Evolutionary conservation across 2,797 vertebrate genomes (phyloP).

Genomic region (Caiman crocodilus): DNA sequence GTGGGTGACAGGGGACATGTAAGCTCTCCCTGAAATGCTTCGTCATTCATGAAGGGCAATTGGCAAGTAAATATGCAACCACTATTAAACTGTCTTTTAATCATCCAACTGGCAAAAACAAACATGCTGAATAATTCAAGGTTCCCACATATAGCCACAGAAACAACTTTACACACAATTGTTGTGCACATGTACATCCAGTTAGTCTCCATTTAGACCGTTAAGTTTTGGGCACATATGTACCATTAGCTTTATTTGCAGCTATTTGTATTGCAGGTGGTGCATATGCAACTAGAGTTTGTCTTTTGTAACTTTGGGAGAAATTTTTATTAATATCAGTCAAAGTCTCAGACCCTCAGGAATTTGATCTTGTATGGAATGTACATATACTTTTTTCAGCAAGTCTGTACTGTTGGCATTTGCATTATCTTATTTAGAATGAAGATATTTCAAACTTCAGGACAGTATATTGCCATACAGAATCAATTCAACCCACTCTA

Average conservation of each 20-base stretch:
- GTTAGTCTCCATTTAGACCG: rapidly evolving
- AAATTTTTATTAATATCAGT: not conserved
- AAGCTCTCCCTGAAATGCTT: no score
- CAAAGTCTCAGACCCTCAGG: not conserved
- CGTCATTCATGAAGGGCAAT: no score
- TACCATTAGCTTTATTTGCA: not conserved
- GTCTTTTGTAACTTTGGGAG: not conserved
- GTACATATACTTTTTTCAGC: not conserved
- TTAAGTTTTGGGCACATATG: not conserved
- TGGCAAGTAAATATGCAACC: not conserved
- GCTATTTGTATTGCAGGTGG: not conserved
- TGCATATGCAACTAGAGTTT: not conserved
- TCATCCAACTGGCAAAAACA: not conserved
- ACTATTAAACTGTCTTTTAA: not conserved
- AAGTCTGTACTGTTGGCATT: not conserved
- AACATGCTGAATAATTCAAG: not conserved
- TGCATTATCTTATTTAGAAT: constrained; percentile 37
- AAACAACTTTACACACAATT: no score
- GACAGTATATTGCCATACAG: constrained; percentile 17
- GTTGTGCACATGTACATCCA: no score
- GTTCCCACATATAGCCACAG: no score
- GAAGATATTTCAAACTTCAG: constrained; percentile 62
- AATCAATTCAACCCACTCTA: constrained; percentile 32
- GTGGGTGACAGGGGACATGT: no score
- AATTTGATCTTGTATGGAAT: not conserved